Base-by-base conservation (phyloP, 2,888 invertebrate species). In the Sympetrum striolatum region DNA sequence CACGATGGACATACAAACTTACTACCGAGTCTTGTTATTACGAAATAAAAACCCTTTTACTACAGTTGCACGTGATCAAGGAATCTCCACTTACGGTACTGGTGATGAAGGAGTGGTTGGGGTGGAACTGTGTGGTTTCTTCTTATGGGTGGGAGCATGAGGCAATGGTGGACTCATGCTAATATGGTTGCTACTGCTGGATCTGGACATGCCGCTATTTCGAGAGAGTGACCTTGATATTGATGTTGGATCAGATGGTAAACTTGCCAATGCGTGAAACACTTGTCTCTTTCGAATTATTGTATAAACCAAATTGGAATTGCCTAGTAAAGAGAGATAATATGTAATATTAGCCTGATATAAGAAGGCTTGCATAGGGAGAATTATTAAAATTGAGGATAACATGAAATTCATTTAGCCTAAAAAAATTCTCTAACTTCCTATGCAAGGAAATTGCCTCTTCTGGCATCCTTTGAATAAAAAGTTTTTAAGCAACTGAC, bases 201-300 rank as follows among this genome's bases (percentile, higher is more conserved):
- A 58, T 44, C 90, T 73, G 25, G 90, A 90, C 90, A 81, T 82
- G 2, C 82, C 73, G 48, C 35, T 81, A 39, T 82, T 81, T 44
- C 90, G 95, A 90, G 92, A 91, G 73, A 97, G 94, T 1, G 97
- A 97, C 93, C 97, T 97, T 64, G 97, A 96, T 93, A 99, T 99
- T 91, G 98, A 97, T 44, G 96, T 95, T 94, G 97, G 97, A 94
- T 99, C 99, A 91, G 98, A 97, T 12, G 99, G 98, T 92, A 99
- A 94, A 94, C 99, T 99, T n/a, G 99, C 98, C 93, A 99, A 95
- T 91, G 97, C 96, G 94, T 99, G 99, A 94, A 99, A 99, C 91
- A 99, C 98, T 93, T 98, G 98, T n/a, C 99, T 96, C 94, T 99
- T 99, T 90, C 99, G 96, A 93, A 99, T 99, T 92, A 99, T 99